Evolutionary conservation across 2,888 invertebrate genomes (phyloP).

Genomic region (Thymelicus lineola): DNA sequence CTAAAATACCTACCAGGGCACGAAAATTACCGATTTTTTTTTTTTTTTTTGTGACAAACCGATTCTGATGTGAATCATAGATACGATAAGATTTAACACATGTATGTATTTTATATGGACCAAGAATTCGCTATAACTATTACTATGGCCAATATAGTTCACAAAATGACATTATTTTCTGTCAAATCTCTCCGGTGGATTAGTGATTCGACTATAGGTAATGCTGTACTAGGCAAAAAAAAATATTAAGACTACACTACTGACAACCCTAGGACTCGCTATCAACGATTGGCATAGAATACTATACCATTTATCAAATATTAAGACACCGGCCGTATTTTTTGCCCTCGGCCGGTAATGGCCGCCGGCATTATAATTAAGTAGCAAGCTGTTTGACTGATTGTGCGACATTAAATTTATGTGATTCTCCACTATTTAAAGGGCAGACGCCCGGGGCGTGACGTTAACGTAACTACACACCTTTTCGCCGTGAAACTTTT

Average conservation of each 20-base stretch:
- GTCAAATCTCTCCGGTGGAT: too few species aligned
- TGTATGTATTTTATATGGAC: too few species aligned
- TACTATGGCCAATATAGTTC: too few species aligned
- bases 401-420: constrained; percentile 27
- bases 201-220: too few species aligned
- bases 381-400: constrained; percentile 23
- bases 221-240: background rate
- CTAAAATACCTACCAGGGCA: too few species aligned
- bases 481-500: background rate
- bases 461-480: background rate
- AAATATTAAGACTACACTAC: background rate
- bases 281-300: constrained; percentile 31
- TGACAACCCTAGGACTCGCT: constrained; percentile 25
- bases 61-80: too few species aligned
- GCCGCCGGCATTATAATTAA: constrained; percentile 18
- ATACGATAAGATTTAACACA: too few species aligned
- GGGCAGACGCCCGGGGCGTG: background rate
- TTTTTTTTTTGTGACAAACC: too few species aligned
- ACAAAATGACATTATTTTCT: too few species aligned
- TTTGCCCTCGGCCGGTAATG: constrained; percentile 49
- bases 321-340: constrained; percentile 43
- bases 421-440: constrained; percentile 18
- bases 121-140: too few species aligned
- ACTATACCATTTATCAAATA: constrained; percentile 33
- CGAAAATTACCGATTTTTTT: too few species aligned